Evolutionary conservation across 1,140 invertebrate species (phyloP), one percentile per base, ranked within the genome.

Genomic region (Cecropterus lyciades): DNA sequence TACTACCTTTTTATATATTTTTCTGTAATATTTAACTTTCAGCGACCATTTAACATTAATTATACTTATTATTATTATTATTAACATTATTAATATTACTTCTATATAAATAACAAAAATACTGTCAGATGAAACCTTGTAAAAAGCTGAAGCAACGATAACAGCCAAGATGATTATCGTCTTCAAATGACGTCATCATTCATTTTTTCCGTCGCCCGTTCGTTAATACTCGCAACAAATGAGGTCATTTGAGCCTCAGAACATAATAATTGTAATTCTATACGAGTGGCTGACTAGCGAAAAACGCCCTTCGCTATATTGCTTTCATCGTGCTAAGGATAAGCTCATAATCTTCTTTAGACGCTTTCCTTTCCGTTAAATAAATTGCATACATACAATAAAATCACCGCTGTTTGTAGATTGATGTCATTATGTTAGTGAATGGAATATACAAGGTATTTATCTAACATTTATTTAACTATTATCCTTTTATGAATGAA

Each of bases 201-300:
- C 71, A 64, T 69, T 73, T 67, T 73, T 72, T 73, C 64, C 60
- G 53, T 56, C 48, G 43, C 67, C 57, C 59, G 59, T 64, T 73
- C 71, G 67, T 73, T 73, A 73, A 73, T 73, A 69, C 71, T 56
- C 64, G 67, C 64, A 67, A 69, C 66, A 66, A 73, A 73, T 70
- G 67, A 69, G 71, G 71, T 57, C 68, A 73, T 73, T 73, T 57
- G 71, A 70, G 71, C 59, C 67, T 64, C 71, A 63, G 64, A 57
- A 66, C 59, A 69, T 73, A 69, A 73, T 60, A 69, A 69, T 65
- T 52, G 71, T 73, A 70, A 70, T 73, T 73, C 71, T 73, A 70
- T 73, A 73, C 64, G 69, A 69, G 63, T 69, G 53, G 66, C 52
- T 73, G 64, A 70, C 71, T 73, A 55, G 67, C 60, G 60, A 70